Evolutionary conservation across 2,113 vertebrate genomes (phyloP), one percentile per base, ranked within the genome.

Genomic region (Cynopterus brachyotis): DNA sequence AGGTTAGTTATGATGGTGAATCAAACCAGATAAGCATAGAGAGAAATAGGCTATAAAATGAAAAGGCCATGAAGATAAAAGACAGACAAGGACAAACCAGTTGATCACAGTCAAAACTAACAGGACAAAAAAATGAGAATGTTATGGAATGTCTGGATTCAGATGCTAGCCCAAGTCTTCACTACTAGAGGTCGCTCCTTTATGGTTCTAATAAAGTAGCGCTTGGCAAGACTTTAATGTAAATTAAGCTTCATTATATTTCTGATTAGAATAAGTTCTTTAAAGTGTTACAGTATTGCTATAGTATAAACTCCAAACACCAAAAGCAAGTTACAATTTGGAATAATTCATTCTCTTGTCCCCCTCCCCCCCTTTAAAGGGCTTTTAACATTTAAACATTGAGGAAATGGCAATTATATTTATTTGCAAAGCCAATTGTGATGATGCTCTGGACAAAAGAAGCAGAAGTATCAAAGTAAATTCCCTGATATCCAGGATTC

Each of bases 221-320:
- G 19, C 4, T 73, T 76, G 15, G 28, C 75, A 90, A 91, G 28
- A 87, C 19, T 55, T 64, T 80, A 69, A 91, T 42, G 60, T 10
- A 89, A 91, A 75, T 78, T 96, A 94, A 89, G 20, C 32, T 84
- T 47, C 24, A 80, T 9, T 91, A n/a, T 50, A 94, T 32, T 83
- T 97, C 53, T 78, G 19, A 88, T 78, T 55, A 75, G 19, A 75
- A 70, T 60, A 97, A 91, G 40, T 79, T 89, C 57, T 89, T 79
- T 47, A 69, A 26, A 35, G 47, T 86, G 47, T 55, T 82, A 93
- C 16, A 64, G 60, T 91, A 59, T 85, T 69, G 37, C 40, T 67
- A 69, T 37, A 73, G 40, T 6, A 26, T 15, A 91, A 94, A 89
- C 10, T 89, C 26, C 75, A 80, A 67, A 89, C 5, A 69, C 30